Conservation (phyloP, 2,113 vertebrate species). For the Sturnus vulgaris region DNA sequence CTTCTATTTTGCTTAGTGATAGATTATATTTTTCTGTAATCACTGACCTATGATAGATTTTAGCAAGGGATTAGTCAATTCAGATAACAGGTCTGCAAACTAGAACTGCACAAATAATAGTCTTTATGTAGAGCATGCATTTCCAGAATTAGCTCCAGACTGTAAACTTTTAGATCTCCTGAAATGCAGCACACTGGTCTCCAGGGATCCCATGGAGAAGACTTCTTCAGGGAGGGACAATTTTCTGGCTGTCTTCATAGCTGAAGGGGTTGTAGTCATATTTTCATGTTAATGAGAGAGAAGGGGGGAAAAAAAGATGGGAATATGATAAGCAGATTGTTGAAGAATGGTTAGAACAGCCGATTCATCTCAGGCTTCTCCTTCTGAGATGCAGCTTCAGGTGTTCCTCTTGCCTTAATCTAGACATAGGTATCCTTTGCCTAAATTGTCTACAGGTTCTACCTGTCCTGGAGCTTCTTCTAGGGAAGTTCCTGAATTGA, state of each 20-base stretch:
- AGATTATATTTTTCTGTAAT: neutral
- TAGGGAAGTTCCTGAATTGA: neutral
- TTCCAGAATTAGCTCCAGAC: neutral
- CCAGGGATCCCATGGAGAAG: neutral
- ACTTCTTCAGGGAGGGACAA: neutral
- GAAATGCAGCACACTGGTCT: neutral
- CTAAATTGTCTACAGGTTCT: neutral
- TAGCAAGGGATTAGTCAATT: neutral
- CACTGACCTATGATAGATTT: neutral
- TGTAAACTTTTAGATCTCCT: neutral
- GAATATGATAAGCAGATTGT: neutral
- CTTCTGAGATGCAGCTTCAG: neutral
- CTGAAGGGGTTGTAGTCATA: neutral
- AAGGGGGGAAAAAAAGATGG: neutral
- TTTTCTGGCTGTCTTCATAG: neutral
- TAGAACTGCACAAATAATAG: neutral
- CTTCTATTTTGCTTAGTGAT: neutral
- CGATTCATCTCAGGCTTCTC: neutral
- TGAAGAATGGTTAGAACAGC: neutral
- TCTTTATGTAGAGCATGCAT: neutral
- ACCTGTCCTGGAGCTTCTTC: neutral
- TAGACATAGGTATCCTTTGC: neutral
- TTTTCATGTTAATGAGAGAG: neutral
- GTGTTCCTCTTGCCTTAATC: neutral
- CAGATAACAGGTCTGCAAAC: neutral